Evolutionary conservation across 1,140 invertebrate species (phyloP), one percentile per base, ranked within the genome.

Genomic region (Physella acuta): DNA sequence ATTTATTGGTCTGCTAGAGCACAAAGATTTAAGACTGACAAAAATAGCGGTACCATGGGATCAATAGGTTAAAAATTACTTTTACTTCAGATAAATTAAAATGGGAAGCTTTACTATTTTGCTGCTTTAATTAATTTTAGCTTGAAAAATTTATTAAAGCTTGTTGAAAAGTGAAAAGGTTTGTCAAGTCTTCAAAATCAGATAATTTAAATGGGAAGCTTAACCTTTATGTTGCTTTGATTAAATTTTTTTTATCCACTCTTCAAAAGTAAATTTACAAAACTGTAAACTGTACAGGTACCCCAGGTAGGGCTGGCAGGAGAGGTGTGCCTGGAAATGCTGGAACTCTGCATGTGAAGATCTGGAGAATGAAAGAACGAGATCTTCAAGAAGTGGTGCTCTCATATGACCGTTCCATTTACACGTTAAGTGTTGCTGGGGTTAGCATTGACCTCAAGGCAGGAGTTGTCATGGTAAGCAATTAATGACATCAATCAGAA

Each of bases 261-360:
- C n/a, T n/a, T n/a, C n/a, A n/a, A n/a, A n/a, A n/a, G n/a, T n/a
- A n/a, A n/a, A n/a, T n/a, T n/a, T n/a, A n/a, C n/a, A n/a, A n/a
- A n/a, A n/a, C n/a, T n/a, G n/a, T 5, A 56, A 36, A n/a, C 39
- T 49, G 2, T 14, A 1, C 67, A 76, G 75, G 75, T 11, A 73
- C 71, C 16, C 14, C 62, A n/a, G 30, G 59, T 30, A 16, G 49
- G n/a, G 64, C 61, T 20, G 79, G 78, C 8, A 70, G 24, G 14
- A 70, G 65, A 2, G 79, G 78, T 16, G 63, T 76, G 0, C 73
- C 71, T 14, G 79, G 79, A 26, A 71, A 65, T 49, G 75, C 79
- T 0, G 79, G 79, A 3, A 71, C 72, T 37, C 64, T 80, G 30
- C 28, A 52, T 17, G 51, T 79, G 3, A 71, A 70, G n/a, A 64